Conservation (phyloP, 2,888 invertebrate species). For the Catonia carolina region DNA sequence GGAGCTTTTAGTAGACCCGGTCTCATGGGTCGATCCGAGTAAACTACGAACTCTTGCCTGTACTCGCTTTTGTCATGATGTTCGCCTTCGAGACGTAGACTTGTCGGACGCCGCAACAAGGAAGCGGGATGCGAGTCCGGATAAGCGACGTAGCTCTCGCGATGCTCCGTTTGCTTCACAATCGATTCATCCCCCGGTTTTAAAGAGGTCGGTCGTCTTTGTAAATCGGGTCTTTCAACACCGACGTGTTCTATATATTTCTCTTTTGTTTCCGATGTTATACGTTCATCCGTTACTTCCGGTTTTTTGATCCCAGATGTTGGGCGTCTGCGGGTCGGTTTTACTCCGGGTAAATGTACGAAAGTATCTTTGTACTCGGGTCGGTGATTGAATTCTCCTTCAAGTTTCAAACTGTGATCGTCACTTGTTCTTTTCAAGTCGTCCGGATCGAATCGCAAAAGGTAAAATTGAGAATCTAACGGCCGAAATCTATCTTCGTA, state of each 20-base stretch:
- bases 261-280: conserved; percentile 19
- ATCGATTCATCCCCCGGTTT: conserved; percentile 28
- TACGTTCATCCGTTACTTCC: conserved; percentile 7
- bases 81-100: conserved; percentile 29
- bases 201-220: conserved; percentile 16
- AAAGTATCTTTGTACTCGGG: conserved; percentile 28
- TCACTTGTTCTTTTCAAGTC: too few species aligned
- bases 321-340: not conserved
- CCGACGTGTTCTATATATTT: conserved; percentile 18
- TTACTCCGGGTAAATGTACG: too few species aligned
- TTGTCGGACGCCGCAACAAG: conserved; percentile 30
- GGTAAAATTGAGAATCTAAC: too few species aligned
- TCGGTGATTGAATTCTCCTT: conserved; percentile 26
- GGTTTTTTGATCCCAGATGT: conserved; percentile 5
- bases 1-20: conserved; percentile 9
- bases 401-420: conserved; percentile 5
- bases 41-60: conserved; percentile 27
- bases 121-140: conserved; percentile 27
- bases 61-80: conserved; percentile 29
- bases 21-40: conserved; percentile 20
- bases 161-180: conserved; percentile 24
- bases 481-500: too few species aligned
- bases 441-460: too few species aligned
- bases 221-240: conserved; percentile 16
- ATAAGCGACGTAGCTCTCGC: conserved; percentile 29